These are phyloP conservation scores for Barbus barbus DNA, from an alignment of 2,113 vertebrate species.

Conservation along the genomic window DNA sequence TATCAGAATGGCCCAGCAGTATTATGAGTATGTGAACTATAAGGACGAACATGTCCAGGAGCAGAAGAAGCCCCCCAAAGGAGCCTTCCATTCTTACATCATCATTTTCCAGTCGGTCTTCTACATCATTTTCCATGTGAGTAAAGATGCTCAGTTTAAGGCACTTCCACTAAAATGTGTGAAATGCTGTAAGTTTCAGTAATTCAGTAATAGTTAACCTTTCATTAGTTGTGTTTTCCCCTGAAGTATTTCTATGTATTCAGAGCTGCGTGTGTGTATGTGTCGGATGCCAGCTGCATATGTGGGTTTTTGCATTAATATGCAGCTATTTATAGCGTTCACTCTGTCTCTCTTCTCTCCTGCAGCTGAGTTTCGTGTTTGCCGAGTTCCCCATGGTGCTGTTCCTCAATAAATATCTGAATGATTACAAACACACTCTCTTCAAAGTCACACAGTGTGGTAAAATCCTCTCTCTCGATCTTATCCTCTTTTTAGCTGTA, in stretches of 20 bases:
- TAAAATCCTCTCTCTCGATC: constrained; percentile 64
- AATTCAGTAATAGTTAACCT: background rate
- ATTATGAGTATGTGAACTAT: constrained; percentile 88
- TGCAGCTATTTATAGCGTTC: constrained; percentile 35
- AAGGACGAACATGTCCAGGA: constrained; percentile 86
- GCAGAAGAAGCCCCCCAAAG: constrained; percentile 76
- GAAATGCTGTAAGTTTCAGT: background rate
- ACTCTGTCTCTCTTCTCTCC: constrained; percentile 32
- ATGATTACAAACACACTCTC: constrained; percentile 79
- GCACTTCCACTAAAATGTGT: background rate
- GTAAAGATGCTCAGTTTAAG: constrained; percentile 50
- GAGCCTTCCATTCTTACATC: constrained; percentile 82
- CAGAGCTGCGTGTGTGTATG: constrained; percentile 13
- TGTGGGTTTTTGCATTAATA: constrained; percentile 23
- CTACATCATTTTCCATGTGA: constrained; percentile 86
- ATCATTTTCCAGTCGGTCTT: constrained; percentile 89
- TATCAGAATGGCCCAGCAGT: constrained; percentile 91
- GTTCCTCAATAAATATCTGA: constrained; percentile 83
- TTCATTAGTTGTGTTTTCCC: background rate
- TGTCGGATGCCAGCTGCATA: background rate
- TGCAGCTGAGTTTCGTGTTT: constrained; percentile 88
- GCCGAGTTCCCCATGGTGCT: constrained; percentile 89
- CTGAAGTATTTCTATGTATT: background rate
- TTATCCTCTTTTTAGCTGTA: background rate
- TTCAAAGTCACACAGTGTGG: constrained; percentile 78